Base-by-base conservation (phyloP, 2,888 invertebrate species). In the Stegophylla sp. region DNA sequence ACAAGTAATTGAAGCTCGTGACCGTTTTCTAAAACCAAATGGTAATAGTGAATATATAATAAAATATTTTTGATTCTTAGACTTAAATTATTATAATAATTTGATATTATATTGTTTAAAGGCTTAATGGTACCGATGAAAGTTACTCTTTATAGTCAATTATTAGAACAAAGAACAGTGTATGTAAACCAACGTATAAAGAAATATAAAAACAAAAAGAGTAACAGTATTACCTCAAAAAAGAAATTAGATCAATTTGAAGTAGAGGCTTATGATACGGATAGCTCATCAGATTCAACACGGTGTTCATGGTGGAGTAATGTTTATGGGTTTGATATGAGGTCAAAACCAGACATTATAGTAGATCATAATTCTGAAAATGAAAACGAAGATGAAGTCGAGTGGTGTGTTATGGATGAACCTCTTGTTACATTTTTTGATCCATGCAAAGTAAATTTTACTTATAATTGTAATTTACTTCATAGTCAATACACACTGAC, bases 261-360 rank as follows among this genome's bases (percentile, higher is more conserved):
- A 53, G 7, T n/a, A 9, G 13, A 41, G 2, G 9, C 1, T 0
- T 15, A 7, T 76, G 64, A 76, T 53, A 13, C 13, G 41, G 64
- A 66, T n/a, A 43, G 61, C 48, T 61, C 61, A 13, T 20, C 51
- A 1, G 64, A 76, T 26, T 76, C 64, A 66, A 53, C 64, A 53
- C 41, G 13, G 15, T 67, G 51, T 56, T 67, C 76, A 10, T 66
- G 64, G 69, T 79, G 79, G 79, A 34, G 20, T 17, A 2, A 79
- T 71, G 79, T 79, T 34, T 79, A 79, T 61, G 79, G 79, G 15
- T 79, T 79, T 69, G 69, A 79, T 61, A 71, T 79, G 71, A 17
- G 51, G 5, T 59, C 71, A 2, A 26, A 69, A 2, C 15, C 45
- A 41, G 20, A 61, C 13, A 23, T 53, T 53, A 12, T 53, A n/a